Evolutionary conservation across 2,113 vertebrate genomes (phyloP).

Genomic region (Eurypyga helias): DNA sequence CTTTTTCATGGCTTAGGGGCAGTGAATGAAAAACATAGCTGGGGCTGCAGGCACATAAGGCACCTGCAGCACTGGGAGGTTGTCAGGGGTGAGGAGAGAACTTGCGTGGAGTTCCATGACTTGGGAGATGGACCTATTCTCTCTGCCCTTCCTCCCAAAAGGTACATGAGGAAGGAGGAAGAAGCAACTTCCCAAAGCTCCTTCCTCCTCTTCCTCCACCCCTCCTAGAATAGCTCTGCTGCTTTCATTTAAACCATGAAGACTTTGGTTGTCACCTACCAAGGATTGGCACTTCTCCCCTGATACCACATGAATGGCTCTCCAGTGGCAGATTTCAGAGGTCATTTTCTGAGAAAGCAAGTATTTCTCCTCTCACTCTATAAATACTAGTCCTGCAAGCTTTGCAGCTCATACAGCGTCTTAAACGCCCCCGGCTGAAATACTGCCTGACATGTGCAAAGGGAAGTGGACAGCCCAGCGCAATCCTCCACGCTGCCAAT

Average conservation of each 20-base stretch:
- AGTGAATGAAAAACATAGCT: not conserved
- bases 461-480: not conserved
- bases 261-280: not conserved
- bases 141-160: not conserved
- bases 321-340: not conserved
- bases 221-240: not conserved
- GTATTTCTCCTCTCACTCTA: not conserved
- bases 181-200: not conserved
- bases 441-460: not conserved
- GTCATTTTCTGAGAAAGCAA: not conserved
- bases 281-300: not conserved
- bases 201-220: not conserved
- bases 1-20: not conserved
- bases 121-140: not conserved
- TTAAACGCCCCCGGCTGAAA: not conserved
- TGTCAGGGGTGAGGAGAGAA: not conserved
- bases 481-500: not conserved
- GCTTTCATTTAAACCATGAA: not conserved
- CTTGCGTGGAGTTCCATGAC: fast-evolving
- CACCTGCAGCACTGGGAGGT: not conserved
- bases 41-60: not conserved
- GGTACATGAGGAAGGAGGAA: not conserved
- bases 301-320: fast-evolving
- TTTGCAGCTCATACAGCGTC: not conserved
- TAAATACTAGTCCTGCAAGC: not conserved